Base-by-base conservation (phyloP, 2,888 invertebrate genomes). In the Microplitis manilae region DNA sequence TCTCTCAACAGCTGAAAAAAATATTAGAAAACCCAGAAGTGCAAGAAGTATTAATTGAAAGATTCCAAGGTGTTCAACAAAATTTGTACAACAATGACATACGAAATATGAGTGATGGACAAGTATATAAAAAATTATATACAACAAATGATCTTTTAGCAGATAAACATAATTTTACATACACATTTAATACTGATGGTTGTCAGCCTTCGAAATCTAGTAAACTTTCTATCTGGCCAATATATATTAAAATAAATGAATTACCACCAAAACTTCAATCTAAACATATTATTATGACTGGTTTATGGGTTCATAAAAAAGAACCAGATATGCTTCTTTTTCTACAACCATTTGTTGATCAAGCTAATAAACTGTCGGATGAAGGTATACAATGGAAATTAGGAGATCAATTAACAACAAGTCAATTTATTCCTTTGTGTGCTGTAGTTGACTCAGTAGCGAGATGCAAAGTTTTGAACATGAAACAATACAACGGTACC, bases 401-500 rank as follows among this genome's bases (percentile, higher is more conserved):
- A 38, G 69, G 73, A 15, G 59, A 41, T 17, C 65, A 75, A 40
- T 20, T 41, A 68, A 67, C 74, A 20, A 73, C 41, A 8, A 77
- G 64, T 62, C 76, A 75, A 30, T 8, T 79, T 13, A 40, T 75
- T 64, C 77, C 75, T 7, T 15, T 76, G 9, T 50, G 38, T 59
- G 73, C 74, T 62, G 76, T 68, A n/a, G 76, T 76, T 9, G 81
- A 81, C 69, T 80, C 81, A 2, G 74, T 72, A 15, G 80, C 80
- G 17, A 62, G 80, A 6, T 78, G 76, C 41, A 69, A 72, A 70
- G 38, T 82, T 5, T 30, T 82, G 5, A 76, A 77, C 13, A 81
- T 83, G 78, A 81, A 77, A 64, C 75, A 76, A 64, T 81, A 75
- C 38, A 81, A 81, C 20, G 81, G 81, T n/a, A 69, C 13, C 6